Evolutionary conservation across 2,888 invertebrate genomes (phyloP).

Genomic region (Drosophila birchii): DNA sequence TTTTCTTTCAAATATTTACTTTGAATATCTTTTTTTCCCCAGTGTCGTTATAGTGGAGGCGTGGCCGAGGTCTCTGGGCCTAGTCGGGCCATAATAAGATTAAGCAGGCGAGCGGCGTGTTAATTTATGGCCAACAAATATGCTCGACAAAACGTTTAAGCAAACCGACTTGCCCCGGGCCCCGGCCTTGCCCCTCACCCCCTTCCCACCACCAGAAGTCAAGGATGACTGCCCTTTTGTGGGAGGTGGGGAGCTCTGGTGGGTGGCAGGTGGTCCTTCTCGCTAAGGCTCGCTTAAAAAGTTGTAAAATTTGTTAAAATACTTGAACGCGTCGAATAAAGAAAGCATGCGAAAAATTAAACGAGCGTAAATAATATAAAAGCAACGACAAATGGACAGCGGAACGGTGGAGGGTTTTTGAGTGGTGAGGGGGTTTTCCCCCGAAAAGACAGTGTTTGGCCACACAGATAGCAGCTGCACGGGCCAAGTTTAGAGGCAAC

Average conservation of each 20-base stretch:
- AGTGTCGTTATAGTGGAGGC: neutral
- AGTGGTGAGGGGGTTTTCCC: neutral
- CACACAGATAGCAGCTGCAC: conserved; percentile 26
- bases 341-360: conserved; percentile 60
- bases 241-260: neutral
- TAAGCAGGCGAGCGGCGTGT: conserved; percentile 66
- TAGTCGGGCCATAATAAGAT: conserved; percentile 62
- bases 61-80: conserved; percentile 6
- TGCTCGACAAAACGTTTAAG: conserved; percentile 61
- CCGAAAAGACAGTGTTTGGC: neutral
- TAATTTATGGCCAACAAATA: conserved; percentile 71
- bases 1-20: neutral
- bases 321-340: conserved; percentile 53
- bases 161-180: neutral
- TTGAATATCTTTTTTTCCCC: neutral
- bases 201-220: conserved; percentile 33
- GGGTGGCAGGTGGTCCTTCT: conserved; percentile 29
- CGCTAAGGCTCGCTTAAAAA: conserved; percentile 58
- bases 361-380: conserved; percentile 64
- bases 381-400: conserved; percentile 51
- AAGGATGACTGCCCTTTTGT: conserved; percentile 35
- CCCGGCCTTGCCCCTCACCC: neutral
- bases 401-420: neutral
- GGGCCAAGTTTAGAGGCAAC: neutral
- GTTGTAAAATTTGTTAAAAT: conserved; percentile 69